Percentiles rank a stretch among this genome's conserved stretches.
Evolutionary conservation across 2,888 invertebrate species (phyloP).

Genomic region (Meandrusa payeni): DNA sequence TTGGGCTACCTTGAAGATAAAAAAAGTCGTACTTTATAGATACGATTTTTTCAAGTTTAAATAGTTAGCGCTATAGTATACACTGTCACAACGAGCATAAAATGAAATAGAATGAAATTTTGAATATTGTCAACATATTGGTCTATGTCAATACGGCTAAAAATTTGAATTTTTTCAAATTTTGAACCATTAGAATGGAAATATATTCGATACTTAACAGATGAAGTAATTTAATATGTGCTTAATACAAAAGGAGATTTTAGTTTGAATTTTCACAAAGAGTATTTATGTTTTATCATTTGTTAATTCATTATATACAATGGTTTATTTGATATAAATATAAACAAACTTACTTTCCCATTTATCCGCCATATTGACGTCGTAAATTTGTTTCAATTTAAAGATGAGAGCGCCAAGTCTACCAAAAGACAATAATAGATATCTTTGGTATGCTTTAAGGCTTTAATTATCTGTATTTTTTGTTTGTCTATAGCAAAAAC

Average conservation of each 20-base stretch:
- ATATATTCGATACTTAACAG: slow-evolving; percentile 28
- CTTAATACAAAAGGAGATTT: slow-evolving; percentile 33
- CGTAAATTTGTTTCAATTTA: slow-evolving; percentile 61
- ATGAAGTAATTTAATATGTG: slow-evolving; percentile 28
- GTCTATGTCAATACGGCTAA: slow-evolving; percentile 54
- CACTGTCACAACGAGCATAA: slow-evolving; percentile 14
- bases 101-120: slow-evolving; percentile 26
- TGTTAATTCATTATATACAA: slow-evolving; percentile 10
- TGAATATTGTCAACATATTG: slow-evolving; percentile 20
- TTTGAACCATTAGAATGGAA: slow-evolving; percentile 65
- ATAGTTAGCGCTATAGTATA: background rate
- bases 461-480: background rate
- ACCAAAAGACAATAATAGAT: slow-evolving; percentile 17
- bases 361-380: slow-evolving; percentile 90
- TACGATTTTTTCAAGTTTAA: slow-evolving; percentile 18
- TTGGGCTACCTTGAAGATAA: slow-evolving; percentile 51
- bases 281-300: slow-evolving; percentile 19
- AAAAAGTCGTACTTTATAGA: slow-evolving; percentile 29
- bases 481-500: too few species aligned
- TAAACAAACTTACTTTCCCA: slow-evolving; percentile 87
- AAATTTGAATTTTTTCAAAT: slow-evolving; percentile 81
- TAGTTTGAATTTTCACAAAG: slow-evolving; percentile 28
- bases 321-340: slow-evolving; percentile 40
- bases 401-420: slow-evolving; percentile 70
- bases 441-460: slow-evolving; percentile 11